A percentile compares a stretch with the other conserved stretches of the same genome.
Evolutionary conservation across 2,888 invertebrate genomes (phyloP).

Genomic region (Teinopalpus imperialis): DNA sequence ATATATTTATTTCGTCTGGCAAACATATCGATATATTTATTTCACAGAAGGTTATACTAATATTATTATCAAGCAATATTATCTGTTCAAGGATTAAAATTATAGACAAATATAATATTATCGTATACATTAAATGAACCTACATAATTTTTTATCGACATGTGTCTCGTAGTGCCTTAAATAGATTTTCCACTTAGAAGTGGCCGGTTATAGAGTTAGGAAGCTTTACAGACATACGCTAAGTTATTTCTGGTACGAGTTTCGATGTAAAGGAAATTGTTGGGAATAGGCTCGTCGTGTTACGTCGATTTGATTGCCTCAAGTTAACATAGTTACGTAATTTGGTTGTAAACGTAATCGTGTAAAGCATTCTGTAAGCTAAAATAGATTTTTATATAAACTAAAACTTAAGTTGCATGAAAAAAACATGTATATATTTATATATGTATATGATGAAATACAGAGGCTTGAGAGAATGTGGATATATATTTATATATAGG

Average conservation of each 20-base stretch:
- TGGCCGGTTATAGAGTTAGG: conserved; percentile 9
- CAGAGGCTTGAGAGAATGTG: too few relatives aligned
- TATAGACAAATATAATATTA: neutral
- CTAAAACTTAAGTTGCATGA: too few relatives aligned
- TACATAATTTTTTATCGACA: conserved; percentile 4
- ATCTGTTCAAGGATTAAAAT: conserved; percentile 1
- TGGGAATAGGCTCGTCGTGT: neutral
- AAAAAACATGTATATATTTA: too few relatives aligned
- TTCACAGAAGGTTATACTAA: conserved; percentile 6
- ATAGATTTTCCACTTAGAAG: conserved; percentile 1
- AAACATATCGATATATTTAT: conserved; percentile 6
- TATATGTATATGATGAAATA: too few relatives aligned
- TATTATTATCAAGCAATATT: neutral
- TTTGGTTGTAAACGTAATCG: neutral
- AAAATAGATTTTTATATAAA: too few relatives aligned
- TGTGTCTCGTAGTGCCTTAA: conserved; percentile 1
- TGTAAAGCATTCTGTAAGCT: too few relatives aligned
- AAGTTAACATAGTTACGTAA: conserved; percentile 2
- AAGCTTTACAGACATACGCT: conserved; percentile 4
- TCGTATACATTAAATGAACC: conserved; percentile 8
- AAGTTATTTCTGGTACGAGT: neutral
- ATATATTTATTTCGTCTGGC: neutral
- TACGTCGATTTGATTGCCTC: neutral
- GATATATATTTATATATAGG: too few relatives aligned
- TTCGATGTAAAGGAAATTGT: neutral